Evolutionary conservation across 2,797 vertebrate genomes (phyloP).

Genomic region (Nyctalus aviator): DNA sequence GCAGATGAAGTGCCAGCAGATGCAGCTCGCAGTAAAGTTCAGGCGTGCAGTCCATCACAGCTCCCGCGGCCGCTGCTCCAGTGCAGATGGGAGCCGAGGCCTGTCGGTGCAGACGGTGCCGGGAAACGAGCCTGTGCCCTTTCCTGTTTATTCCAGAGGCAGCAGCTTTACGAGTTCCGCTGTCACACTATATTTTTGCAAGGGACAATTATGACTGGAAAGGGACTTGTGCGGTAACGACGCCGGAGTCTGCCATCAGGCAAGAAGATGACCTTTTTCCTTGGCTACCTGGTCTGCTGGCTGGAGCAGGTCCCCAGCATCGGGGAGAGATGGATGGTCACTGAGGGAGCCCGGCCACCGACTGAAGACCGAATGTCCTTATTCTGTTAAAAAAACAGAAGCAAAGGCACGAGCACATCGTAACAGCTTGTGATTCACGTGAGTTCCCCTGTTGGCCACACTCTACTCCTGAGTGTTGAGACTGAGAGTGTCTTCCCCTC

Average conservation of each 20-base stretch:
- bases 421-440: neutral
- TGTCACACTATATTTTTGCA: conserved; percentile 75
- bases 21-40: conserved; percentile 33
- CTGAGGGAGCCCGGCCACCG: neutral
- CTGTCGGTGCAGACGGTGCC: conserved; percentile 4
- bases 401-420: conserved; percentile 31
- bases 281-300: conserved; percentile 61
- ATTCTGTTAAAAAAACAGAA: conserved; percentile 50
- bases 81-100: conserved; percentile 54
- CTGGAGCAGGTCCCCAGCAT: conserved; percentile 68
- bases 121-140: conserved; percentile 68
- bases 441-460: neutral
- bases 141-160: conserved; percentile 74
- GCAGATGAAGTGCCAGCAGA: neutral
- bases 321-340: conserved; percentile 73
- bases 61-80: conserved; percentile 27
- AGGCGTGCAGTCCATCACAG: conserved; percentile 27
- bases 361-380: conserved; percentile 20
- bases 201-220: conserved; percentile 72
- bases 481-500: neutral
- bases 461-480: neutral
- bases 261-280: conserved; percentile 79
- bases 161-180: conserved; percentile 69
- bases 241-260: conserved; percentile 53
- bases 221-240: conserved; percentile 72